Evolutionary conservation across 2,797 vertebrate species (phyloP).

Genomic region (Gobio occitaniae): DNA sequence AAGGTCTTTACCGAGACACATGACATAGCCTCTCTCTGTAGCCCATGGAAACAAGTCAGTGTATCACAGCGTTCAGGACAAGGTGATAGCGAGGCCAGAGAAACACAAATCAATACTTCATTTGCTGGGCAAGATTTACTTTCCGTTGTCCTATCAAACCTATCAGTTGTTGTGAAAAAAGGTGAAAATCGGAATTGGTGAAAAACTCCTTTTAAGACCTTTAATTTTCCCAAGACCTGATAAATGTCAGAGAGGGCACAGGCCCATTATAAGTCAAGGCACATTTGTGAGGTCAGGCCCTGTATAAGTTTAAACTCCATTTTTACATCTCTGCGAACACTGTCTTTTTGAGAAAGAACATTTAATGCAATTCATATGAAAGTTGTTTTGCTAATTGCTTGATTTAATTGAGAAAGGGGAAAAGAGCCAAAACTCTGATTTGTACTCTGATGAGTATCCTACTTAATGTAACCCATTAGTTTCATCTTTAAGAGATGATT

Average conservation of each 20-base stretch:
- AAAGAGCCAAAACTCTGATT: background rate
- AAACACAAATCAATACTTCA: conserved; percentile 65
- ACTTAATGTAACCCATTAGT: background rate
- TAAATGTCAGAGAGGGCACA: conserved; percentile 44
- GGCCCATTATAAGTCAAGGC: conserved; percentile 50
- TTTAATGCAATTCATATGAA: conserved; percentile 16
- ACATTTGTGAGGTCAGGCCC: conserved; percentile 36
- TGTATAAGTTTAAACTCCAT: conserved; percentile 27
- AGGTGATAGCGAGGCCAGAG: conserved; percentile 63
- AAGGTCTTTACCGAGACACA: conserved; percentile 58
- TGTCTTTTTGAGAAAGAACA: conserved; percentile 16
- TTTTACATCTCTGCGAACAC: conserved; percentile 14
- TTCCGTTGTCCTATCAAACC: conserved; percentile 58
- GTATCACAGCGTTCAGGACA: conserved; percentile 52
- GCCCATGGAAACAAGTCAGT: conserved; percentile 55
- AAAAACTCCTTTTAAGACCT: conserved; percentile 52
- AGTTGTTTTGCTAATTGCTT: conserved; percentile 29
- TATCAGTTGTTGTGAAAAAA: conserved; percentile 57
- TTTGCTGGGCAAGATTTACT: conserved; percentile 62
- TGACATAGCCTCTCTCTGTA: conserved; percentile 37
- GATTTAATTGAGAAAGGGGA: background rate
- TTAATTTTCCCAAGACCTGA: conserved; percentile 53
- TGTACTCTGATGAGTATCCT: background rate
- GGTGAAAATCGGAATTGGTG: conserved; percentile 34
- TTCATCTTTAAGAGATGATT: background rate